Percentiles rank a stretch among this genome's conserved stretches.
Conservation (phyloP, 2,888 invertebrate species). For the Stratiomys singularior region DNA sequence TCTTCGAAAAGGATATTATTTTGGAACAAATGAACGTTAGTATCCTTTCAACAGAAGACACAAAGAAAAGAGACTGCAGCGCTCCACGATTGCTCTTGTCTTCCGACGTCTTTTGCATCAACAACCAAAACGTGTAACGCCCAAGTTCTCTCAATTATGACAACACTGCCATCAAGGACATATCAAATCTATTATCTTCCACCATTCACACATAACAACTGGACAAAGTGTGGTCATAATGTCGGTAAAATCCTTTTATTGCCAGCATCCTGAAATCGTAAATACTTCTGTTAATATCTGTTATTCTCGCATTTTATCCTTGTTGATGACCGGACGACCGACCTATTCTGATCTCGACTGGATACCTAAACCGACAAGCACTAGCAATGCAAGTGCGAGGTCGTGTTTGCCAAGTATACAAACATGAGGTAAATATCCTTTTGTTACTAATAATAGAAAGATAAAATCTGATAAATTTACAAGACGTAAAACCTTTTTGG, state of each 20-base stretch:
- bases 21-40: too few relatives aligned
- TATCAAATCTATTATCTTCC: not conserved
- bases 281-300: constrained; percentile 52
- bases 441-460: constrained; percentile 51
- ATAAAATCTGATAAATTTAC: constrained; percentile 52
- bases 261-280: constrained; percentile 52
- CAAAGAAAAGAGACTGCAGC: too few relatives aligned
- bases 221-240: constrained; percentile 49
- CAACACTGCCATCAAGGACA: not conserved
- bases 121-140: too few relatives aligned
- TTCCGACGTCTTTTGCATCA: too few relatives aligned
- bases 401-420: not conserved
- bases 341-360: not conserved
- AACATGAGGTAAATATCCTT: constrained; percentile 50
- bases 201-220: constrained; percentile 13
- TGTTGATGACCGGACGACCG: constrained; percentile 45
- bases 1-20: too few relatives aligned
- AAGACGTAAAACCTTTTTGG: constrained; percentile 44
- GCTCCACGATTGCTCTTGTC: too few relatives aligned
- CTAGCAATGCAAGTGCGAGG: too few relatives aligned
- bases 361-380: too few relatives aligned
- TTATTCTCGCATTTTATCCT: constrained; percentile 52
- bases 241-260: constrained; percentile 51
- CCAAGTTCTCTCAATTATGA: not conserved
- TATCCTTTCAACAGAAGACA: too few relatives aligned